phyloP scores from a whole-genome alignment of 2,797 vertebrate genomes.

The Anas georgica region DNA sequence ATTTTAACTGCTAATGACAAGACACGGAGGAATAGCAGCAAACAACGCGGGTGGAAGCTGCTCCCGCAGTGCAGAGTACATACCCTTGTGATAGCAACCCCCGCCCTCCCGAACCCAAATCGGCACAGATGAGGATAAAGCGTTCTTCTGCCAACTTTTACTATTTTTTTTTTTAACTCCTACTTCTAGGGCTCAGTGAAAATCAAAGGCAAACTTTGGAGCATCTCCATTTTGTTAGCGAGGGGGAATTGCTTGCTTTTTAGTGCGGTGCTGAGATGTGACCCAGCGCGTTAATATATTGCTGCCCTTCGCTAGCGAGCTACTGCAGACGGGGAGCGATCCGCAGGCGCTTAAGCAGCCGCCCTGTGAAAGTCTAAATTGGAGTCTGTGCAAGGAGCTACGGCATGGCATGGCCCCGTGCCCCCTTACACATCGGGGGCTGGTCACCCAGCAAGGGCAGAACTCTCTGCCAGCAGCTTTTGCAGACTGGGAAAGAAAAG shows the following conservation, averaged over 20 bases:
- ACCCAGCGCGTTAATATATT: fast-evolving
- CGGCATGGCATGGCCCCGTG: background rate
- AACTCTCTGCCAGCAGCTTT: background rate
- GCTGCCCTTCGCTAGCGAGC: background rate
- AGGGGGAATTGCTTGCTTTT: background rate
- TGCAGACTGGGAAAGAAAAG: background rate
- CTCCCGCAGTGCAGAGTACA: background rate
- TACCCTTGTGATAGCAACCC: background rate
- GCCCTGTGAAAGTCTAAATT: too few relatives aligned
- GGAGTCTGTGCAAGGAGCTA: background rate
- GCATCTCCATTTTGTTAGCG: background rate
- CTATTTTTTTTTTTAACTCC: background rate
- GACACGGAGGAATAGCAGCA: background rate
- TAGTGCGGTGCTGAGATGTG: background rate
- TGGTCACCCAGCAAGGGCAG: background rate
- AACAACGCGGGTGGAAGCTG: conserved; percentile 9
- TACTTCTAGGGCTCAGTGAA: background rate
- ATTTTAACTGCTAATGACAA: conserved; percentile 20
- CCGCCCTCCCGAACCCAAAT: background rate
- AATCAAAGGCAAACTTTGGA: background rate
- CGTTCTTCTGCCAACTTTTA: background rate
- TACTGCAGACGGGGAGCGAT: background rate
- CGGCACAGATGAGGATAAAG: background rate
- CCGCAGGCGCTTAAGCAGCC: background rate
- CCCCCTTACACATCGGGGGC: background rate